Evolutionary conservation across 2,888 invertebrate genomes (phyloP).

Genomic region (Cataglyphis cursor): DNA sequence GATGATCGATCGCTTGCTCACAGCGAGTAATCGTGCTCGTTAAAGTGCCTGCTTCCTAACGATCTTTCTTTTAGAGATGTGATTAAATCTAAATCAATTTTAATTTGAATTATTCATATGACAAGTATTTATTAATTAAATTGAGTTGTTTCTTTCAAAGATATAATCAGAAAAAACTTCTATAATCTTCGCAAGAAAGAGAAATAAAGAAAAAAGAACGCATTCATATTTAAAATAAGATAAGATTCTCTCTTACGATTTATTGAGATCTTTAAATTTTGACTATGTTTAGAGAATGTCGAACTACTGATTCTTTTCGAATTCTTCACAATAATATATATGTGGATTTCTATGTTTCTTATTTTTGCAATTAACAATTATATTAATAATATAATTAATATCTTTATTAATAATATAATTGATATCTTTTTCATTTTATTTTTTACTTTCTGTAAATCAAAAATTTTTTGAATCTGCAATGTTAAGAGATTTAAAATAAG

Average conservation of each 20-base stretch:
- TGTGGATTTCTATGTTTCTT: no score
- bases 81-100: slow-evolving; percentile 8
- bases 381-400: neutral
- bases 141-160: neutral
- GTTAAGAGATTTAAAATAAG: neutral
- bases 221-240: neutral
- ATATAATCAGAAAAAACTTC: neutral
- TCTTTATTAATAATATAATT: neutral
- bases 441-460: neutral
- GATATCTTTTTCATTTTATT: neutral
- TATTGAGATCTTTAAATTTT: neutral
- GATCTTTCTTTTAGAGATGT: neutral
- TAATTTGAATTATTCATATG: no score
- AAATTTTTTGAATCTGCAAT: neutral
- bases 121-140: slow-evolving; percentile 9
- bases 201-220: neutral
- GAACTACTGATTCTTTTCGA: neutral
- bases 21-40: slow-evolving; percentile 31
- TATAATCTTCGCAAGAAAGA: neutral
- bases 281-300: neutral
- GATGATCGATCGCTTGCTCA: slow-evolving; percentile 66
- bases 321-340: neutral
- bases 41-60: slow-evolving; percentile 9
- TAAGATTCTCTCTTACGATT: neutral
- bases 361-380: neutral